phyloP scores from a whole-genome alignment of 2,113 vertebrate genomes.

The Channa maculata region DNA sequence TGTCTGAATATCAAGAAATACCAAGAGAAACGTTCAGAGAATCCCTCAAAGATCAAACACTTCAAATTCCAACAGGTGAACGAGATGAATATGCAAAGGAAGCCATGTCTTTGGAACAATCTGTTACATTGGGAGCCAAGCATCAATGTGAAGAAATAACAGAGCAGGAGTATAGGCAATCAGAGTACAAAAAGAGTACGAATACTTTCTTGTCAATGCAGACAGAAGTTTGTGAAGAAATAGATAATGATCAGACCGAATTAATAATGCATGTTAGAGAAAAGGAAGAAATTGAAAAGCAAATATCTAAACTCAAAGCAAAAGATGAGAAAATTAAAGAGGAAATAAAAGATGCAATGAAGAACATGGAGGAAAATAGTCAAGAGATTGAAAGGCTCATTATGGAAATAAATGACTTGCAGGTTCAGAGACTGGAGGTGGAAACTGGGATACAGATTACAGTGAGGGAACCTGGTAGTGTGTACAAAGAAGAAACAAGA shows the following conservation, averaged over 20 bases:
- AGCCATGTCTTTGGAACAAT: background rate
- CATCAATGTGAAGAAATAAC: conserved; percentile 16
- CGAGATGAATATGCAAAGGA: background rate
- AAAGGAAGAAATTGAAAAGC: conserved; percentile 27
- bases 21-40: background rate
- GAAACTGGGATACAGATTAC: conserved; percentile 6
- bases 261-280: conserved; percentile 13
- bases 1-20: conserved; percentile 11
- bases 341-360: conserved; percentile 39
- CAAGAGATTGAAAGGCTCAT: conserved; percentile 52
- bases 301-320: conserved; percentile 42
- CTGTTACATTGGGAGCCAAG: background rate
- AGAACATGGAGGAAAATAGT: conserved; percentile 45
- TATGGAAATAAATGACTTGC: conserved; percentile 52
- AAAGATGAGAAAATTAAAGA: conserved; percentile 46
- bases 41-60: background rate
- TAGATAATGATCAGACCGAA: conserved; percentile 15
- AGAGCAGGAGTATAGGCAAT: background rate
- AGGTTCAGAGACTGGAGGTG: conserved; percentile 26
- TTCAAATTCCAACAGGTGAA: background rate
- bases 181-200: conserved; percentile 1
- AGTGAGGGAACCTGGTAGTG: conserved; percentile 1
- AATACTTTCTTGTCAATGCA: conserved; percentile 3
- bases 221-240: conserved; percentile 30
- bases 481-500: conserved; percentile 16